Evolutionary conservation across 2,888 invertebrate species (phyloP).

Genomic region (Sarcophaga carnaria): DNA sequence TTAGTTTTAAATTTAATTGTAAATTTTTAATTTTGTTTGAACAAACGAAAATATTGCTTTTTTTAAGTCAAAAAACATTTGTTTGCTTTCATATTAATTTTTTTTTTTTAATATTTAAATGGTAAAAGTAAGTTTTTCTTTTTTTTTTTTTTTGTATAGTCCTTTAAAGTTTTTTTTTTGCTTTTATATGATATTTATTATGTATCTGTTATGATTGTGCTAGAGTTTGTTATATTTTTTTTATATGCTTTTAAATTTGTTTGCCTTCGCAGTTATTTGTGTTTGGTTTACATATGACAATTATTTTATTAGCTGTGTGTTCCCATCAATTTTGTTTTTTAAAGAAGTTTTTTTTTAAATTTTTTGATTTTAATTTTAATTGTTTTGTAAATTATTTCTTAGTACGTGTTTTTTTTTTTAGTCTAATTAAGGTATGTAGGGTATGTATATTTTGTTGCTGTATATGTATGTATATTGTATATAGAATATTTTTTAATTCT

Average conservation of each 20-base stretch:
- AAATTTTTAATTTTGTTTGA: constrained; percentile 30
- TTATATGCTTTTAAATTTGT: constrained; percentile 55
- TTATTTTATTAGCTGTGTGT: constrained; percentile 62
- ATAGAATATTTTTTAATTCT: no score
- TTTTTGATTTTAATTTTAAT: constrained; percentile 22
- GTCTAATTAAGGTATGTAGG: constrained; percentile 14
- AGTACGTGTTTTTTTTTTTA: not conserved
- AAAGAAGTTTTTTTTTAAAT: constrained; percentile 14
- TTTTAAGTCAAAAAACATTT: constrained; percentile 20
- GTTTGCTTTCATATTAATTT: not conserved
- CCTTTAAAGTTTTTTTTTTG: constrained; percentile 32
- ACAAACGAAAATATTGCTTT: constrained; percentile 66
- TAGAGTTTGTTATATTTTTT: constrained; percentile 43
- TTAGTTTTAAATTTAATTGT: not conserved
- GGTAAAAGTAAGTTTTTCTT: constrained; percentile 4
- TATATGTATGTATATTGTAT: no score
- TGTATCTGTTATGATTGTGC: constrained; percentile 66
- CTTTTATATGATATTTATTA: constrained; percentile 54
- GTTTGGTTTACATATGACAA: constrained; percentile 2
- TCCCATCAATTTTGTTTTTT: constrained; percentile 62
- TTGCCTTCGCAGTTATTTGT: constrained; percentile 2
- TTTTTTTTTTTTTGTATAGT: constrained; percentile 11
- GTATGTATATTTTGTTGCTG: constrained; percentile 2
- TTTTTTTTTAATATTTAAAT: constrained; percentile 22
- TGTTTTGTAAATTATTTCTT: constrained; percentile 21